Evolutionary conservation across 2,797 vertebrate species (phyloP).

Genomic region (Gobio occitaniae): DNA sequence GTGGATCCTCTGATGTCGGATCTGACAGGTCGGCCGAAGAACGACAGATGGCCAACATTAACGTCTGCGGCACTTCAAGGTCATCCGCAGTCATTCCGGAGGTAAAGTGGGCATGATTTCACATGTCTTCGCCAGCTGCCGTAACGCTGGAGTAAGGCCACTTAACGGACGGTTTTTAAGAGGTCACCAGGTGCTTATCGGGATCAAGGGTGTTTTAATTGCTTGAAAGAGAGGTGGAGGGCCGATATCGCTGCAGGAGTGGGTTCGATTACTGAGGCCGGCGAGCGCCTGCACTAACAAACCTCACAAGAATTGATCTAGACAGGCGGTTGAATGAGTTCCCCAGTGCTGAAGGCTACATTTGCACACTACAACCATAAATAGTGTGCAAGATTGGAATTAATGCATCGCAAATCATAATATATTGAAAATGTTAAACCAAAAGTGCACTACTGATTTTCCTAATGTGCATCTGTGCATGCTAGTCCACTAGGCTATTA

Average conservation of each 20-base stretch:
- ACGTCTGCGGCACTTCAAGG: constrained; percentile 19
- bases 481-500: background rate
- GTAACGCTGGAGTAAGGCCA: constrained; percentile 16
- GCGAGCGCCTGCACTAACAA: constrained; percentile 7
- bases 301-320: constrained; percentile 13
- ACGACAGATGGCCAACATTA: constrained; percentile 42
- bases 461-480: background rate
- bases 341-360: background rate
- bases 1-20: background rate
- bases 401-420: background rate
- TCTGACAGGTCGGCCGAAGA: constrained; percentile 2
- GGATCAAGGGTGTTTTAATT: constrained; percentile 41
- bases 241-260: background rate
- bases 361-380: background rate
- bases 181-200: background rate
- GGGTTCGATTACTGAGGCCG: background rate
- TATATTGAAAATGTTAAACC: background rate
- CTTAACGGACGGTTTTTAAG: background rate
- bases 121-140: constrained; percentile 27
- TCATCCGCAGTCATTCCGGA: constrained; percentile 40
- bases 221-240: constrained; percentile 21
- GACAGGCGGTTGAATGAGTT: background rate
- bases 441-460: background rate
- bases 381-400: background rate
- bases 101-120: constrained; percentile 25